Conservation (phyloP, 2,113 vertebrate genomes). For the Neomonachus schauinslandi region DNA sequence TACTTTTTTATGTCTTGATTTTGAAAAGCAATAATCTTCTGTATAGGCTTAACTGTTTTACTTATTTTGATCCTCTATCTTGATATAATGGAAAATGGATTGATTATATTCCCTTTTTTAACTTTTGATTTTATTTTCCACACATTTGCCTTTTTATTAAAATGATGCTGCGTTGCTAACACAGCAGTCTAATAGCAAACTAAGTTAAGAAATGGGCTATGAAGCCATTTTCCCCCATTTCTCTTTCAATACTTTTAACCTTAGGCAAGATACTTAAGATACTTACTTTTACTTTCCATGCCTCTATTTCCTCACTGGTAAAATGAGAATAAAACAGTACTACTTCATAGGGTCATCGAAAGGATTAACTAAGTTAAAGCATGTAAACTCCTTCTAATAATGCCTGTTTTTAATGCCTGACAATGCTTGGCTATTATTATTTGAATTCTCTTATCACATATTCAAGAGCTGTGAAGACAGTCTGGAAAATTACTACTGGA, state of each 20-base stretch:
- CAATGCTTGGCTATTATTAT: not conserved
- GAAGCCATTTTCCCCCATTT: not conserved
- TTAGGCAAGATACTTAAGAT: not conserved
- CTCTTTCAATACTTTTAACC: not conserved
- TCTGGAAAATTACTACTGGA: not conserved
- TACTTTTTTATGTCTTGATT: not conserved
- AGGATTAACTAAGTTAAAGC: not conserved
- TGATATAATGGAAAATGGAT: not conserved
- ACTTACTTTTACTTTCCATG: conserved; percentile 7
- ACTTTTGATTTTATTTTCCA: conserved; percentile 27
- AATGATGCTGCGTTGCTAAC: not conserved
- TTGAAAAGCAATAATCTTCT: not conserved
- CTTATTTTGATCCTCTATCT: conserved; percentile 25
- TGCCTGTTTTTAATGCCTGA: conserved; percentile 8
- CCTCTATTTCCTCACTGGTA: not conserved
- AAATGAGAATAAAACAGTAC: conserved; percentile 8
- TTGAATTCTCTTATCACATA: conserved; percentile 3
- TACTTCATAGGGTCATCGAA: not conserved
- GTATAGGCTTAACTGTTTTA: not conserved
- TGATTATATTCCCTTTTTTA: not conserved
- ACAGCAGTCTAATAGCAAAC: not conserved
- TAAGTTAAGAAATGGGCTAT: not conserved
- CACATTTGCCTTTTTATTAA: conserved; percentile 16
- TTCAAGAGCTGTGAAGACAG: not conserved
- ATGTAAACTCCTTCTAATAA: not conserved